Evolutionary conservation across 2,797 vertebrate genomes (phyloP).

Genomic region (Gouania willdenowi): DNA sequence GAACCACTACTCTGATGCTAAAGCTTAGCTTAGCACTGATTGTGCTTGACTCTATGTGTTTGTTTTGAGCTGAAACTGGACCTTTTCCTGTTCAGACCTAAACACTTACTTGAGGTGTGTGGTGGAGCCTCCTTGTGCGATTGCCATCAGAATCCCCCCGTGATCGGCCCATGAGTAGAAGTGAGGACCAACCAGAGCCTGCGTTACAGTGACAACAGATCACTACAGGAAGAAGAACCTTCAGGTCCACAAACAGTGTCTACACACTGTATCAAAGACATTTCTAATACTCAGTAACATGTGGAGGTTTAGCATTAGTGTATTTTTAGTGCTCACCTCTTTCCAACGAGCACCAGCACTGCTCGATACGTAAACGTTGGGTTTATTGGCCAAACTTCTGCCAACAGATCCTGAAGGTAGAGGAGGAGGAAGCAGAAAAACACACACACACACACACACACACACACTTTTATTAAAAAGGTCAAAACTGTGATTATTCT

Average conservation of each 20-base stretch:
- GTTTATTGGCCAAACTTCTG: slow-evolving; percentile 90
- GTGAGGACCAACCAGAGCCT: slow-evolving; percentile 92
- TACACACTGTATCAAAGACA: too few relatives aligned
- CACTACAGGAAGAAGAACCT: background rate
- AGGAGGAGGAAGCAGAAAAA: too few relatives aligned
- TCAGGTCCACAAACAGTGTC: too few relatives aligned
- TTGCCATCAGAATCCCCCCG: slow-evolving; percentile 92
- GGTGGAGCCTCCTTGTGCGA: slow-evolving; percentile 85
- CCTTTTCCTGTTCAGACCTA: too few relatives aligned
- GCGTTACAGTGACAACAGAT: background rate
- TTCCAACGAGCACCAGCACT: slow-evolving; percentile 91
- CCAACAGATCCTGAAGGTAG: slow-evolving; percentile 85
- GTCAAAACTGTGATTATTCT: too few relatives aligned
- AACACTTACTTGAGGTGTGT: slow-evolving; percentile 91
- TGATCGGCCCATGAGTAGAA: slow-evolving; percentile 98
- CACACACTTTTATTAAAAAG: too few relatives aligned
- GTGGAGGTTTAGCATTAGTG: background rate
- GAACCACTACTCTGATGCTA: too few relatives aligned
- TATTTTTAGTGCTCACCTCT: slow-evolving; percentile 83
- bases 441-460: too few relatives aligned
- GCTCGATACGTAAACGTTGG: slow-evolving; percentile 94
- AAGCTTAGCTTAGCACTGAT: too few relatives aligned
- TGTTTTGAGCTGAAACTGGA: too few relatives aligned
- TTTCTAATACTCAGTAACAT: too few relatives aligned
- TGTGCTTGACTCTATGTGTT: too few relatives aligned